Evolutionary conservation across 2,888 invertebrate genomes (phyloP).

Genomic region (Ormyrus rosae): DNA sequence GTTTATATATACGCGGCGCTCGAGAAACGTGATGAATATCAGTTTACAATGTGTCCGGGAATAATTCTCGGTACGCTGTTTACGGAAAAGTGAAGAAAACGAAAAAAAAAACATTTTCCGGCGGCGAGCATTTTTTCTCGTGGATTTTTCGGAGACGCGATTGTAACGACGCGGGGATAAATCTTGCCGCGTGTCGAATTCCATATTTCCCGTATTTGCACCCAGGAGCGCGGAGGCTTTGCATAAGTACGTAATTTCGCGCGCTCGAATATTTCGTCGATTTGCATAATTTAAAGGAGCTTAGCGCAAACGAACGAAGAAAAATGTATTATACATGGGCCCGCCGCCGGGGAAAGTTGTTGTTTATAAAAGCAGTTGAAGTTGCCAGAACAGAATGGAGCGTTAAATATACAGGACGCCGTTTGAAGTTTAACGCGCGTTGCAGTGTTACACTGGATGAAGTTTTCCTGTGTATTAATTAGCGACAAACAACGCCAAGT

Average conservation of each 20-base stretch:
- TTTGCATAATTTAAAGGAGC: neutral
- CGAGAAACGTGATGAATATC: conserved; percentile 41
- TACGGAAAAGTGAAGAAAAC: conserved; percentile 12
- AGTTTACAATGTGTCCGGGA: conserved; percentile 44
- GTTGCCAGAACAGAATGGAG: too few relatives aligned
- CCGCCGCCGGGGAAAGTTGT: neutral
- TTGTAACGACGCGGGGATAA: too few relatives aligned
- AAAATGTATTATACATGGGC: conserved; percentile 2
- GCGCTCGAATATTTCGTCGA: conserved; percentile 3
- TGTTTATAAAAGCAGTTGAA: too few relatives aligned
- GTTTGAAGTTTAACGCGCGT: too few relatives aligned
- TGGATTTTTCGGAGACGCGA: too few relatives aligned
- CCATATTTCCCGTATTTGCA: too few relatives aligned
- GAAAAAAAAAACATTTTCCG: neutral
- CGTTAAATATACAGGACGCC: too few relatives aligned
- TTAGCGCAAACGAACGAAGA: conserved; percentile 1
- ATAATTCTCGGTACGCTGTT: conserved; percentile 44
- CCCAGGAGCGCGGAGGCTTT: neutral
- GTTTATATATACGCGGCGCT: neutral
- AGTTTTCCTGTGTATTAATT: too few relatives aligned
- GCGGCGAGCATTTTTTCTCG: too few relatives aligned
- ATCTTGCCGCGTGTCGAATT: too few relatives aligned
- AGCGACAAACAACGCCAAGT: too few relatives aligned
- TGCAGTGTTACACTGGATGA: too few relatives aligned
- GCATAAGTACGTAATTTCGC: neutral